These are phyloP conservation scores for Pholis gunnellus DNA, from an alignment of 2,113 vertebrate species.

Conservation along the genomic window DNA sequence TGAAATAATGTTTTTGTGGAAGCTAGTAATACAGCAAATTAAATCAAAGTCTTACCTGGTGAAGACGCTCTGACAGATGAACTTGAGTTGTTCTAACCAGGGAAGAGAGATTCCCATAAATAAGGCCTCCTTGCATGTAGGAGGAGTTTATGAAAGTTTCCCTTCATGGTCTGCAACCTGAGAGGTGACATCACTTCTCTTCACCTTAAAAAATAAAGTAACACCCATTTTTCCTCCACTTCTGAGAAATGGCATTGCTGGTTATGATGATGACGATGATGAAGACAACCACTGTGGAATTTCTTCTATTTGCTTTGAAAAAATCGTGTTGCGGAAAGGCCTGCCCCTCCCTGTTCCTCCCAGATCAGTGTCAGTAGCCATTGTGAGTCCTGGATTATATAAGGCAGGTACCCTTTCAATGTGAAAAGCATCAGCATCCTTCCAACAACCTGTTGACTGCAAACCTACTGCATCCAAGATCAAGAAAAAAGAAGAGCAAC, in stretches of 20 bases:
- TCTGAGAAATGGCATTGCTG: background rate
- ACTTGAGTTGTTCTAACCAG: slow-evolving; percentile 38
- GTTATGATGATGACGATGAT: background rate
- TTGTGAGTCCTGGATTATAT: slow-evolving; percentile 64
- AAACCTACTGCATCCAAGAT: slow-evolving; percentile 17
- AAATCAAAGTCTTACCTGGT: slow-evolving; percentile 71
- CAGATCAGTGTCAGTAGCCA: background rate
- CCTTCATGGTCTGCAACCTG: background rate
- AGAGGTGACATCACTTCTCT: slow-evolving; percentile 53
- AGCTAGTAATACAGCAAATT: background rate
- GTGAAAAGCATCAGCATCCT: slow-evolving; percentile 54
- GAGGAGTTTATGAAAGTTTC: slow-evolving; percentile 70
- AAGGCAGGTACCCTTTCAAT: slow-evolving; percentile 51
- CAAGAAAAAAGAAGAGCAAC: slow-evolving; percentile 19
- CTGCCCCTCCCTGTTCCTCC: slow-evolving; percentile 39
- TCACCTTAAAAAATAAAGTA: background rate
- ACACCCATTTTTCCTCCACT: background rate
- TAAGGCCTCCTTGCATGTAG: slow-evolving; percentile 38
- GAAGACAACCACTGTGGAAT: slow-evolving; percentile 24
- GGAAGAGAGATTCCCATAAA: slow-evolving; percentile 60
- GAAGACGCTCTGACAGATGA: slow-evolving; percentile 37
- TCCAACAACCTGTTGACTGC: slow-evolving; percentile 23
- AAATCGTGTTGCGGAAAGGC: slow-evolving; percentile 11
- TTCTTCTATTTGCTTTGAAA: slow-evolving; percentile 41
- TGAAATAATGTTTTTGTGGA: background rate